Conservation (phyloP, 2,113 vertebrate genomes). For the Solea solea region DNA sequence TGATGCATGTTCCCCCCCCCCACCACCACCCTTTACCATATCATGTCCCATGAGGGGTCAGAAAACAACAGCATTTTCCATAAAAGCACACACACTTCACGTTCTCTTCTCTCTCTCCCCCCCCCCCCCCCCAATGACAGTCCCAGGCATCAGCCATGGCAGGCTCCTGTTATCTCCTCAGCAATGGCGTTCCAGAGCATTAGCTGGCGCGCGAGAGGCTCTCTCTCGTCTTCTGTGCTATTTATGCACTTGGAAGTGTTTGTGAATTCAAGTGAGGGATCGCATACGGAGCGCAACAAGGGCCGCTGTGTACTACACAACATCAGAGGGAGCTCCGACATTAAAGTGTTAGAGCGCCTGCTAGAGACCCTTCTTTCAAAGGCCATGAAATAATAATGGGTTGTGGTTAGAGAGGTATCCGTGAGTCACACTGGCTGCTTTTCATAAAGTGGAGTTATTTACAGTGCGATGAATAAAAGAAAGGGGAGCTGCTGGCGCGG, state of each 20-base stretch:
- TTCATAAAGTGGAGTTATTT: conserved; percentile 87
- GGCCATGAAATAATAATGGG: conserved; percentile 86
- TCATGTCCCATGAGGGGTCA: conserved; percentile 74
- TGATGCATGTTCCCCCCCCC: conserved; percentile 66
- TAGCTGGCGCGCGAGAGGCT: conserved; percentile 73
- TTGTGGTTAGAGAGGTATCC: conserved; percentile 84
- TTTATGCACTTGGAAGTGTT: conserved; percentile 85
- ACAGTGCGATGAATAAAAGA: conserved; percentile 85
- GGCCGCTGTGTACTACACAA: conserved; percentile 84
- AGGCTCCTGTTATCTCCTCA: conserved; percentile 76
- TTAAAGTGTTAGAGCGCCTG: conserved; percentile 77
- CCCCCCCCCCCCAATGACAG: conserved; percentile 41
- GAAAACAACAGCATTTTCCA: conserved; percentile 73
- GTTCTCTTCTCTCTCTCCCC: conserved; percentile 22
- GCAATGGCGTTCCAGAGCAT: conserved; percentile 77
- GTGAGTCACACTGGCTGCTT: conserved; percentile 84
- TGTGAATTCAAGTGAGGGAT: conserved; percentile 84
- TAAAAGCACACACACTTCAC: conserved; percentile 48
- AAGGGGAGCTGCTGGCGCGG: conserved; percentile 78
- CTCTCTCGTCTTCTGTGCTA: conserved; percentile 71
- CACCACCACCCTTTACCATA: conserved; percentile 59
- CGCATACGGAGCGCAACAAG: conserved; percentile 80
- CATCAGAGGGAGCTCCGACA: conserved; percentile 82
- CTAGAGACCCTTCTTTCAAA: conserved; percentile 83
- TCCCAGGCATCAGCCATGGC: conserved; percentile 70